phyloP scores from a whole-genome alignment of 1,140 invertebrate genomes.

The Procambarus clarkii region DNA sequence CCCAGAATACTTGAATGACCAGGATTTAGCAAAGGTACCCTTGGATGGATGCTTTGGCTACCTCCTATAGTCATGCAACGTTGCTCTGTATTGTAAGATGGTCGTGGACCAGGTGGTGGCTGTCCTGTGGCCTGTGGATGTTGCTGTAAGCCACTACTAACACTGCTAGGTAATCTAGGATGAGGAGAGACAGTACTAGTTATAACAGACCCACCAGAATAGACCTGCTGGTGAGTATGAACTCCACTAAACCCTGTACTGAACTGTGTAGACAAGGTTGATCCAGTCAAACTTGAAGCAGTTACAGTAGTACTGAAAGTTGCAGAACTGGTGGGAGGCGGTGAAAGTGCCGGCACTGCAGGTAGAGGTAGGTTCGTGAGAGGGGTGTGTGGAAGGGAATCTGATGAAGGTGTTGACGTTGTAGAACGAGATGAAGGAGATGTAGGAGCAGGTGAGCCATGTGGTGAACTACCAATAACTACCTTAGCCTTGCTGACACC shows the following conservation, averaged over 20 bases:
- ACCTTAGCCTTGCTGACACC: slow-evolving; percentile 48
- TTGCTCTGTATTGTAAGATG: slow-evolving; percentile 31
- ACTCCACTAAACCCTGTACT: slow-evolving; percentile 55
- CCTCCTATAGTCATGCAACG: slow-evolving; percentile 1
- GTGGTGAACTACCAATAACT: slow-evolving; percentile 46
- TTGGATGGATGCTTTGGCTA: slow-evolving; percentile 9
- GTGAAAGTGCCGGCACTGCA: slow-evolving; percentile 63
- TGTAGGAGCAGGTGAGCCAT: slow-evolving; percentile 60
- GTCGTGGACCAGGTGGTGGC: slow-evolving; percentile 50
- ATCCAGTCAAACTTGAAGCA: slow-evolving; percentile 7
- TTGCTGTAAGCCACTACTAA: slow-evolving; percentile 64
- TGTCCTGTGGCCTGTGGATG: slow-evolving; percentile 68
- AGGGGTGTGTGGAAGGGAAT: slow-evolving; percentile 63
- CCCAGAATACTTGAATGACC: slow-evolving; percentile 6
- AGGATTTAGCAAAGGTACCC: slow-evolving; percentile 29
- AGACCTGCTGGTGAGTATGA: slow-evolving; percentile 71
- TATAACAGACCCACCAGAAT: slow-evolving; percentile 71
- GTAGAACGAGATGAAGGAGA: slow-evolving; percentile 63
- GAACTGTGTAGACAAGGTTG: slow-evolving; percentile 36
- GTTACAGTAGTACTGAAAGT: slow-evolving; percentile 43
- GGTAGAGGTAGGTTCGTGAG: slow-evolving; percentile 63
- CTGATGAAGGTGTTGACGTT: slow-evolving; percentile 64
- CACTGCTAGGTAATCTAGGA: slow-evolving; percentile 48
- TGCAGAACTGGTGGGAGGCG: slow-evolving; percentile 48
- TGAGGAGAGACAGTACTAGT: slow-evolving; percentile 65